Evolutionary conservation across 2,888 invertebrate species (phyloP).

Genomic region (Embidobia sp.): DNA sequence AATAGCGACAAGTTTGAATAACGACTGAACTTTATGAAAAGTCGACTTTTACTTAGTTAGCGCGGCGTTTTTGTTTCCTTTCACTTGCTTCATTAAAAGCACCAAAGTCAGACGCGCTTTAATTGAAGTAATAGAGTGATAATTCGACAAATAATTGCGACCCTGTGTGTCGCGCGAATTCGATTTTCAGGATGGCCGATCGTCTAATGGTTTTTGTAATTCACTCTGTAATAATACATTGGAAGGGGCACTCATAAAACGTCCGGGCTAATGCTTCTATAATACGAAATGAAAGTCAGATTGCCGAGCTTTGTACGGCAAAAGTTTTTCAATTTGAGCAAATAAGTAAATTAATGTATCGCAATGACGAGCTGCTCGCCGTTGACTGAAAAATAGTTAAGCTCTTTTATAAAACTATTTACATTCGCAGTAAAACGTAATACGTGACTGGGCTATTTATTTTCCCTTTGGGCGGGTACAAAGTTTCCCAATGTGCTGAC

Average conservation of each 20-base stretch:
- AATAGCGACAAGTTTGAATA: constrained; percentile 41
- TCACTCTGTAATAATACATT: no score
- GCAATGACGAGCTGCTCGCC: constrained; percentile 26
- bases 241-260: background rate
- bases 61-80: constrained; percentile 32
- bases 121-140: constrained; percentile 35
- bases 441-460: constrained; percentile 42
- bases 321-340: constrained; percentile 30
- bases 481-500: constrained; percentile 27
- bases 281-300: constrained; percentile 17
- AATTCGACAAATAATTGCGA: constrained; percentile 27
- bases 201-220: background rate
- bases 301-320: constrained; percentile 7
- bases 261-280: constrained; percentile 9
- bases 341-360: constrained; percentile 34
- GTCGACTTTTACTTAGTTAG: constrained; percentile 51
- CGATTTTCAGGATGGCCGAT: background rate
- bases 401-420: constrained; percentile 36
- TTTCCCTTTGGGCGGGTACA: constrained; percentile 22
- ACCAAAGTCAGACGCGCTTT: constrained; percentile 3
- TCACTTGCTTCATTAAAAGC: constrained; percentile 29
- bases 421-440: constrained; percentile 32
- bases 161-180: background rate
- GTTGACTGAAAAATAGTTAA: constrained; percentile 32
- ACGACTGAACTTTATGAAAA: constrained; percentile 54